A percentile compares a stretch with the other conserved stretches of the same genome.
Evolutionary conservation across 2,113 vertebrate genomes (phyloP).

Genomic region (Zingel zingel): DNA sequence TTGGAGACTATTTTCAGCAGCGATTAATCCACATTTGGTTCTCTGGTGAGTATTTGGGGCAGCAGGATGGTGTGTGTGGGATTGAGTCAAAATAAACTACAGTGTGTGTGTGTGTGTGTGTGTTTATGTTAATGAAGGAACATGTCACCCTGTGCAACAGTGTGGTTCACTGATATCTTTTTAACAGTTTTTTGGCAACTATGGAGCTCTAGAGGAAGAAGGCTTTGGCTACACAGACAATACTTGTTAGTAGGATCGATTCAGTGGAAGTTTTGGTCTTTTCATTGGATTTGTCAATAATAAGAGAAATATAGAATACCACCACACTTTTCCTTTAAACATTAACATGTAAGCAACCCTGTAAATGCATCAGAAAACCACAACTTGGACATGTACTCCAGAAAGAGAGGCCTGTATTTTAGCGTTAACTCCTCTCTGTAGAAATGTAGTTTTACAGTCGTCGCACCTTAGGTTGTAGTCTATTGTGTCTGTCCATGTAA

Average conservation of each 20-base stretch:
- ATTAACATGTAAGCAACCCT: background rate
- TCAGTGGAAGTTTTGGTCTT: background rate
- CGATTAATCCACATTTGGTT: background rate
- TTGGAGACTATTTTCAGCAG: background rate
- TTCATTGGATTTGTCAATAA: background rate
- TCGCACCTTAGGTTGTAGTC: constrained; percentile 18
- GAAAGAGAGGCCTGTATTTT: background rate
- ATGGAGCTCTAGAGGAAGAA: too few relatives aligned
- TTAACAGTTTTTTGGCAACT: too few relatives aligned
- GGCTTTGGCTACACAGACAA: too few relatives aligned
- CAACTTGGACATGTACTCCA: background rate
- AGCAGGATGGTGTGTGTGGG: background rate
- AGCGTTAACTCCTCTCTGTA: background rate
- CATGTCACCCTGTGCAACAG: background rate
- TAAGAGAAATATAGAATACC: background rate
- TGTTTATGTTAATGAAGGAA: background rate
- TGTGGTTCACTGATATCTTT: background rate
- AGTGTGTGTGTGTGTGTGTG: too few relatives aligned
- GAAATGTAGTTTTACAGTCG: constrained; percentile 37
- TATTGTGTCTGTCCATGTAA: constrained; percentile 50
- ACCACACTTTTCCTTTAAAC: background rate
- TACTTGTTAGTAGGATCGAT: background rate
- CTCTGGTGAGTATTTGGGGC: too few relatives aligned
- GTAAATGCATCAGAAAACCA: background rate
- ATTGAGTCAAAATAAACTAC: too few relatives aligned